Base-by-base conservation (phyloP, 1,140 invertebrate genomes). In the Drosophila nannoptera region DNA sequence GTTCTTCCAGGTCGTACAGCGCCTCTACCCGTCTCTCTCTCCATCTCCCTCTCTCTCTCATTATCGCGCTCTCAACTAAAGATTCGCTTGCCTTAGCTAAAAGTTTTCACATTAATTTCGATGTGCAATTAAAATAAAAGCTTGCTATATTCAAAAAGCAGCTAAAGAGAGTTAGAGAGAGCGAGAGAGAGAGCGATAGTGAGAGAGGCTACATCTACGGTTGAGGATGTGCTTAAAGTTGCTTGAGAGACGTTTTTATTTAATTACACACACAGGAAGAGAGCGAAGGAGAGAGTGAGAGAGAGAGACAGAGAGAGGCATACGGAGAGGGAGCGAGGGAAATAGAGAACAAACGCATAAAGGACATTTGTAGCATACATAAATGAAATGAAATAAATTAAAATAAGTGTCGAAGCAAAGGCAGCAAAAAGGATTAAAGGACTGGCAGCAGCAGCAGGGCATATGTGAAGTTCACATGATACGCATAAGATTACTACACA, bases 321-420 rank as follows among this genome's bases (percentile, higher is more conserved):
- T 36, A 7, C 4, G 4, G 31, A 11, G 42, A 14, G 46, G 31
- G 53, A 31, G 31, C 48, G 36, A 64, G 22, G 3, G 22, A 22
- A 22, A 22, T 22, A 22, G 22, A 33, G 12, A 38, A 35, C 14
- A 38, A 38, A 55, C 45, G 29, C 50, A 66, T 50, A 63, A 64
- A 78, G 78, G 80, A 78, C 75, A 77, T 81, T 81, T 77, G 66
- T 77, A 71, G 78, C 67, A 74, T 70, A 69, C 70, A 78, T 75
- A 78, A 78, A 82, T 82, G 78, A 84, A 83, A 83, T 83, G 80
- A 83, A 83, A 83, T 83, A 83, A 83, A 83, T 83, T 83, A 84
- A 83, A 83, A 83, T 83, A 83, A 83, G 78, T 83, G 78, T 84
- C 80, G 78, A 83, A 83, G 80, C 68, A 73, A 78, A 76, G 58